Percentiles rank a stretch among this genome's conserved stretches.
Conservation (phyloP, 1,140 invertebrate genomes). For the Bombus confusus region DNA sequence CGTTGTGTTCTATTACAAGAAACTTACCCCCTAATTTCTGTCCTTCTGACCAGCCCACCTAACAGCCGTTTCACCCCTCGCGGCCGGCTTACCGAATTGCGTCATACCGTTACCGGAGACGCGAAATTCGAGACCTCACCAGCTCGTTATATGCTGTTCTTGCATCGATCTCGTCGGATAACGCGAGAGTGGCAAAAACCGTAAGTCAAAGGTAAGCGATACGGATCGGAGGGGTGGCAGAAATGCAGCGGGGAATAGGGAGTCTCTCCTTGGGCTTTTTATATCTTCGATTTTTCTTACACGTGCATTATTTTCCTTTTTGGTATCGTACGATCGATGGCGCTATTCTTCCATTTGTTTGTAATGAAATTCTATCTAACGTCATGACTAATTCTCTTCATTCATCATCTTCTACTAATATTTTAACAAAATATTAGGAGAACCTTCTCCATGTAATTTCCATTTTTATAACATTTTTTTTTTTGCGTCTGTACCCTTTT, state of each 20-base stretch:
- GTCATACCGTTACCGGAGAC: slow-evolving; percentile 39
- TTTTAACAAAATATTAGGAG: no score
- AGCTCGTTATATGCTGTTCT: slow-evolving; percentile 33
- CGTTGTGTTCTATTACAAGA: not conserved
- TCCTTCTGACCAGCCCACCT: not conserved
- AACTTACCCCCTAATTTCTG: slow-evolving; percentile 4
- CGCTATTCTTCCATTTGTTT: not conserved
- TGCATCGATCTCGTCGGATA: slow-evolving; percentile 53
- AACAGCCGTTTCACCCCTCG: slow-evolving; percentile 11
- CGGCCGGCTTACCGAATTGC: slow-evolving; percentile 37
- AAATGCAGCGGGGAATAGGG: not conserved
- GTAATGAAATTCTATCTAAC: not conserved
- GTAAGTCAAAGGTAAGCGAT: slow-evolving; percentile 59
- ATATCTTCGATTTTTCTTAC: not conserved
- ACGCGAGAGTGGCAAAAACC: slow-evolving; percentile 38
- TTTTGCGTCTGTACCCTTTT: no score
- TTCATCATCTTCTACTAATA: no score
- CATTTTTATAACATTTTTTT: no score
- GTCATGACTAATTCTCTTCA: no score
- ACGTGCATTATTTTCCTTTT: not conserved
- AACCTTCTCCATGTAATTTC: no score
- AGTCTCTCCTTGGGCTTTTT: not conserved
- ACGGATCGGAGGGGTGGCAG: not conserved
- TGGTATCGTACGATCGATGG: not conserved
- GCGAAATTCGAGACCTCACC: slow-evolving; percentile 36